Conservation (phyloP, 2,888 invertebrate genomes). For the Drosophila greeni region DNA sequence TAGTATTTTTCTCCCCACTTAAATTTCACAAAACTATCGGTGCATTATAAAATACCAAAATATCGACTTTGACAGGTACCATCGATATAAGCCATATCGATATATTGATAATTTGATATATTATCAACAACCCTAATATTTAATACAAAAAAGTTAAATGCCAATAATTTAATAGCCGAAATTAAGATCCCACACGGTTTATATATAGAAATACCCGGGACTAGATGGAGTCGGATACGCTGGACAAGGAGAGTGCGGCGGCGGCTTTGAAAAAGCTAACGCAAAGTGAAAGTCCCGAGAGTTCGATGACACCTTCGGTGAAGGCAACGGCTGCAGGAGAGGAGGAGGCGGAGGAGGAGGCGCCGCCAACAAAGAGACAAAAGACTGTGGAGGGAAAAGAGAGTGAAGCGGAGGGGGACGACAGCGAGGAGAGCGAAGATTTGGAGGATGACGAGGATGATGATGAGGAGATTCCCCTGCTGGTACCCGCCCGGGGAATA, state of each 20-base stretch:
- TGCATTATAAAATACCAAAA: background rate
- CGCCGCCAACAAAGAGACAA: slow-evolving; percentile 53
- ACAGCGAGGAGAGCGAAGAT: slow-evolving; percentile 16
- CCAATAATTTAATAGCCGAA: background rate
- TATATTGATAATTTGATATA: background rate
- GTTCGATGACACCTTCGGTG: slow-evolving; percentile 20
- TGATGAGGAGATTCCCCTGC: slow-evolving; percentile 40
- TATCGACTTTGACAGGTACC: no score
- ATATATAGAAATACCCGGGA: slow-evolving; percentile 28
- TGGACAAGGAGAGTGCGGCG: slow-evolving; percentile 64
- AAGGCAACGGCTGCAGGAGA: slow-evolving; percentile 12
- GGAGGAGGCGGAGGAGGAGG: slow-evolving; percentile 28
- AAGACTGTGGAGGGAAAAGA: slow-evolving; percentile 27
- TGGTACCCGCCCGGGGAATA: slow-evolving; percentile 36
- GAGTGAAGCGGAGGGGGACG: background rate
- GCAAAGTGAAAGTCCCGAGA: slow-evolving; percentile 63
- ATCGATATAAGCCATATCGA: background rate
- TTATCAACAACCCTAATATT: background rate
- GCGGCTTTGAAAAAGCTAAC: slow-evolving; percentile 31
- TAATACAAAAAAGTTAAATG: slow-evolving; percentile 10
- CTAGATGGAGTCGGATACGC: slow-evolving; percentile 66
- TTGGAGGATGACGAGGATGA: slow-evolving; percentile 9
- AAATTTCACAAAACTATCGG: background rate
- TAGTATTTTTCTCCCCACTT: no score
- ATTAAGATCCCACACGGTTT: background rate